These are phyloP conservation scores for Pasiphila rectangulata DNA, from an alignment of 2,888 invertebrate genomes.

Conservation along the genomic window DNA sequence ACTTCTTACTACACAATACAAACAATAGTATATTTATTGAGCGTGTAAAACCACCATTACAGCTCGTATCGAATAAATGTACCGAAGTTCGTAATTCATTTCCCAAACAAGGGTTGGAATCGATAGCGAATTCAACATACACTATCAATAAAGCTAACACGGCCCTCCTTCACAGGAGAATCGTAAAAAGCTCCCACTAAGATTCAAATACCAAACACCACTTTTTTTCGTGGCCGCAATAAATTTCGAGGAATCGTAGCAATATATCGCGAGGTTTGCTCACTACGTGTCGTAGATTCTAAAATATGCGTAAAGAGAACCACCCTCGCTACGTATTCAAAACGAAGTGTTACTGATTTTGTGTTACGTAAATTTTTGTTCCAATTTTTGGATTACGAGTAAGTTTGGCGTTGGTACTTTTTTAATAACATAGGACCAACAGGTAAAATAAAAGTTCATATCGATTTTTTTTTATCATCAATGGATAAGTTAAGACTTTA, in stretches of 20 bases:
- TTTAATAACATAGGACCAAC: too few relatives aligned
- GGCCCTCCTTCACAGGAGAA: constrained; percentile 29
- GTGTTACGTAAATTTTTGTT: too few relatives aligned
- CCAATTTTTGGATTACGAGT: too few relatives aligned
- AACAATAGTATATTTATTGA: too few relatives aligned
- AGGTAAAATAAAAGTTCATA: too few relatives aligned
- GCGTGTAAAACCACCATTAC: too few relatives aligned
- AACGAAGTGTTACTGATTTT: background rate
- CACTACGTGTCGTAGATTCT: constrained; percentile 51
- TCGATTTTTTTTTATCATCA: too few relatives aligned
- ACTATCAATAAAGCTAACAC: constrained; percentile 18
- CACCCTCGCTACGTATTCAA: constrained; percentile 16
- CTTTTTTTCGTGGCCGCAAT: constrained; percentile 44
- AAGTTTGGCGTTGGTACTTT: too few relatives aligned
- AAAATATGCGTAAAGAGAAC: constrained; percentile 49
- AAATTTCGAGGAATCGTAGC: constrained; percentile 46
- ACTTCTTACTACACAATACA: too few relatives aligned
- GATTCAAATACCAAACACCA: constrained; percentile 41
- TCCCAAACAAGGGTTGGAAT: constrained; percentile 4
- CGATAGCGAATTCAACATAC: constrained; percentile 10
- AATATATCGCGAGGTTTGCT: constrained; percentile 49
- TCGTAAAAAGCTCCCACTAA: constrained; percentile 31
- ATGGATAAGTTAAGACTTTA: too few relatives aligned
- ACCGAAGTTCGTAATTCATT: background rate
- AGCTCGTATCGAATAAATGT: constrained; percentile 1